A percentile compares a stretch with the other conserved stretches of the same genome.
Conservation (phyloP, 2,888 invertebrate genomes). For the Drosophila mettleri region DNA sequence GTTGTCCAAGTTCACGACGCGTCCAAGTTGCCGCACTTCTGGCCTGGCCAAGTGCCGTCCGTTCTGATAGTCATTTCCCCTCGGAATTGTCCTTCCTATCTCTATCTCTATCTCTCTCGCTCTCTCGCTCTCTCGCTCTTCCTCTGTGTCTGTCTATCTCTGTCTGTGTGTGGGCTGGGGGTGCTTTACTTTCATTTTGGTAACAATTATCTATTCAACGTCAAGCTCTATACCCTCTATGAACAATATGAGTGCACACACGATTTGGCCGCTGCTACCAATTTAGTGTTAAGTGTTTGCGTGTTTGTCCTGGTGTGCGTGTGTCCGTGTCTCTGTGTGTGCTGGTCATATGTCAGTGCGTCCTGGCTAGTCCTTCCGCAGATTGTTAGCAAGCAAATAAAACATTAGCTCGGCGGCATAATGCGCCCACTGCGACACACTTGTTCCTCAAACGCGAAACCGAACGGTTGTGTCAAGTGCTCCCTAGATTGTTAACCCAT, state of each 20-base stretch:
- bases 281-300: constrained; percentile 79
- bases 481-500: constrained; percentile 29
- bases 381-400: constrained; percentile 80
- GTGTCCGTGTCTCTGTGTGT: constrained; percentile 37
- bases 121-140: background rate
- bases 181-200: constrained; percentile 74
- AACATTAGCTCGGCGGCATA: constrained; percentile 76
- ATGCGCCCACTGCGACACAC: constrained; percentile 66
- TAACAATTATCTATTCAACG: constrained; percentile 82
- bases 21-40: constrained; percentile 20
- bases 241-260: constrained; percentile 77
- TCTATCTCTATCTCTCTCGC: constrained; percentile 13
- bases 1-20: constrained; percentile 63
- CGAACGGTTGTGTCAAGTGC: constrained; percentile 76
- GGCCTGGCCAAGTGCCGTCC: constrained; percentile 20
- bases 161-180: constrained; percentile 18
- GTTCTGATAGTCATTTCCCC: constrained; percentile 75
- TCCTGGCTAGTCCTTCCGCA: constrained; percentile 76
- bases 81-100: constrained; percentile 65
- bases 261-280: constrained; percentile 72
- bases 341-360: constrained; percentile 76
- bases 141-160: background rate
- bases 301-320: constrained; percentile 62
- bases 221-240: constrained; percentile 56
- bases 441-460: constrained; percentile 78